These are phyloP conservation scores for Patiria pectinifera DNA, from an alignment of 53 echinoderm and acorn worm genomes.

Conservation along the genomic window DNA sequence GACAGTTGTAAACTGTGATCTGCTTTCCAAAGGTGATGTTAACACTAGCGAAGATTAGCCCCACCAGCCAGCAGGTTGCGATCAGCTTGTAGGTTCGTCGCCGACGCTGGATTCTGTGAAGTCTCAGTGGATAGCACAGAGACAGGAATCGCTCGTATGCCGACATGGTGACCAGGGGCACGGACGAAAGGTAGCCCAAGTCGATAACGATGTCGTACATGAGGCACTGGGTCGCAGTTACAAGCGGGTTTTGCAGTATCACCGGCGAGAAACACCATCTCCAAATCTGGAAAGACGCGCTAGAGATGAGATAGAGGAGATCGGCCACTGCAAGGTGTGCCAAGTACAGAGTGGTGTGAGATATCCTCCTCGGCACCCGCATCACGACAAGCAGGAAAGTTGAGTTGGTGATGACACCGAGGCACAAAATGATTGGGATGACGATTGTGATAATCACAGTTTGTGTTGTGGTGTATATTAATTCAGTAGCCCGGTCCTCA, in stretches of 20 bases:
- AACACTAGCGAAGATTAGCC: background rate
- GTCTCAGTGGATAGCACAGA: constrained; percentile 38
- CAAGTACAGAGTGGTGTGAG: constrained; percentile 39
- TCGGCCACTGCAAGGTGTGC: constrained; percentile 44
- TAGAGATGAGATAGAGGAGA: constrained; percentile 6
- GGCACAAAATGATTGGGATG: constrained; percentile 37
- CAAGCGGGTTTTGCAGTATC: background rate
- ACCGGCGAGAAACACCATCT: background rate
- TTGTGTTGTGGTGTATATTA: background rate
- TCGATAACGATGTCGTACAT: background rate
- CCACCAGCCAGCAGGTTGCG: constrained; percentile 40
- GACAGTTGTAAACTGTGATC: background rate
- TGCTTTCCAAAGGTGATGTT: too few relatives aligned
- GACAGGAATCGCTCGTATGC: constrained; percentile 19
- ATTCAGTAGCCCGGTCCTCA: background rate
- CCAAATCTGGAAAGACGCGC: background rate
- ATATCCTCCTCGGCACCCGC: constrained; percentile 31
- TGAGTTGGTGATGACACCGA: constrained; percentile 33
- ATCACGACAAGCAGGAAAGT: constrained; percentile 41
- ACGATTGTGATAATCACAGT: constrained; percentile 48
- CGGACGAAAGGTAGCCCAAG: background rate
- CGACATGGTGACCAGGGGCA: constrained; percentile 4
- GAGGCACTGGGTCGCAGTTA: background rate
- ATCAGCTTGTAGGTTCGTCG: background rate
- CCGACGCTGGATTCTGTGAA: constrained; percentile 1